Base-by-base conservation (phyloP, 2,888 invertebrate genomes). In the Heliconius ismenius region DNA sequence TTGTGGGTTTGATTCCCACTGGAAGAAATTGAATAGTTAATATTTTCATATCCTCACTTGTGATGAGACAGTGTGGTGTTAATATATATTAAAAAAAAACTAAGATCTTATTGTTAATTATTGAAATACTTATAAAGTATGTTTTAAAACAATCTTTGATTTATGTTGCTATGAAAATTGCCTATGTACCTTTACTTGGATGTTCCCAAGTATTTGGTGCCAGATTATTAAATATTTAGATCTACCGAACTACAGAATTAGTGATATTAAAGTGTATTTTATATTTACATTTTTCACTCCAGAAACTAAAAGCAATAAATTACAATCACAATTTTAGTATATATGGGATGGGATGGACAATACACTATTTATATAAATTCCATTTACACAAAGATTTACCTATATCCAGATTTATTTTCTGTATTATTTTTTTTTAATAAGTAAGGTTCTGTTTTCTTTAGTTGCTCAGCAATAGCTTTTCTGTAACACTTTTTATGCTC, bases 381-480 rank as follows among this genome's bases (percentile, higher is more conserved):
- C 26, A 63, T 26, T 15, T 63, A 15, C 26, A 43, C 24, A 36
- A 49, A 58, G 7, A 75, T 60, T n/a, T 69, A 75, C 75, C 54
- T 63, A 64, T 64, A 64, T n/a, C 36, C 13, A 36, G 36, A 13
- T 24, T 36, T 7, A 11, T 36, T 49, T 54, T 63, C 26, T 64
- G 70, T 64, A 58, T n/a, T 43, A 28, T 43, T 54, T 68, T 81
- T 79, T 80, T 86, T 89, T 73, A 87, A 90, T 80, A 91, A 81
- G 82, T 86, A 92, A 65, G 88, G 87, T 82, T 89, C 81, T 63
- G 86, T 86, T 80, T 87, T 85, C 81, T 88, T 86, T 70, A 92
- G 83, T 76, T 83, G 83, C 65, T 84, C 78, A 63, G 87, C 87
- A 81, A 86, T 79, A 68, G 81, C 82, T 75, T 84, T 81, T 64